Evolutionary conservation across 2,113 vertebrate species (phyloP).

Genomic region (Ondatra zibethicus): DNA sequence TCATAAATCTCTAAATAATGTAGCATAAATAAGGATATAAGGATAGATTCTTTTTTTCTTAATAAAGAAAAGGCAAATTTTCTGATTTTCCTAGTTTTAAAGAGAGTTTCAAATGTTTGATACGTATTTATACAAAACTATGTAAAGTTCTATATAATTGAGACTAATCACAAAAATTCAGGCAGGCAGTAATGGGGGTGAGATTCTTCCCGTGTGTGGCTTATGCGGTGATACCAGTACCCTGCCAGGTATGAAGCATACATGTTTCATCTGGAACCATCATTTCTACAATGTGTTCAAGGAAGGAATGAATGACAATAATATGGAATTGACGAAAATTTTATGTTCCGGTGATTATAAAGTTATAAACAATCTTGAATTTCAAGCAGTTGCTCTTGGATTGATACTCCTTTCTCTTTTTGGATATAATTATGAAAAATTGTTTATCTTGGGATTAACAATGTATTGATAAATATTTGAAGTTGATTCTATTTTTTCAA

Average conservation of each 20-base stretch:
- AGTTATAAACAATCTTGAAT: slow-evolving; percentile 51
- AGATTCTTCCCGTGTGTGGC: slow-evolving; percentile 68
- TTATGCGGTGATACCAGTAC: slow-evolving; percentile 59
- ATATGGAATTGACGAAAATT: slow-evolving; percentile 17
- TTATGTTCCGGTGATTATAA: slow-evolving; percentile 45
- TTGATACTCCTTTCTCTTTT: slow-evolving; percentile 53
- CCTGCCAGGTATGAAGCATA: slow-evolving; percentile 60
- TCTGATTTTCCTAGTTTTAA: slow-evolving; percentile 72
- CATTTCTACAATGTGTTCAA: slow-evolving; percentile 22
- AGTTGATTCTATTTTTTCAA: slow-evolving; percentile 72
- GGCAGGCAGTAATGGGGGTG: slow-evolving; percentile 72
- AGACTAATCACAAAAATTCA: slow-evolving; percentile 65
- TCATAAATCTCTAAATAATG: slow-evolving; percentile 57
- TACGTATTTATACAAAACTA: slow-evolving; percentile 60
- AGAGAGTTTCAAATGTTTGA: slow-evolving; percentile 58
- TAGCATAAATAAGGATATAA: slow-evolving; percentile 45
- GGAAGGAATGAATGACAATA: background rate
- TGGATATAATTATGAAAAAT: background rate
- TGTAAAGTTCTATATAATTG: slow-evolving; percentile 62
- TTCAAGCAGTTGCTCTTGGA: slow-evolving; percentile 49
- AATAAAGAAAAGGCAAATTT: slow-evolving; percentile 54
- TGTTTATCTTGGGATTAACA: slow-evolving; percentile 63
- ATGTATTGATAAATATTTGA: slow-evolving; percentile 58
- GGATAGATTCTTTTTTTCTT: slow-evolving; percentile 62
- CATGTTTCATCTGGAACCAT: slow-evolving; percentile 67